Evolutionary conservation across 2,797 vertebrate genomes (phyloP).

Genomic region (Propithecus deckenii): DNA sequence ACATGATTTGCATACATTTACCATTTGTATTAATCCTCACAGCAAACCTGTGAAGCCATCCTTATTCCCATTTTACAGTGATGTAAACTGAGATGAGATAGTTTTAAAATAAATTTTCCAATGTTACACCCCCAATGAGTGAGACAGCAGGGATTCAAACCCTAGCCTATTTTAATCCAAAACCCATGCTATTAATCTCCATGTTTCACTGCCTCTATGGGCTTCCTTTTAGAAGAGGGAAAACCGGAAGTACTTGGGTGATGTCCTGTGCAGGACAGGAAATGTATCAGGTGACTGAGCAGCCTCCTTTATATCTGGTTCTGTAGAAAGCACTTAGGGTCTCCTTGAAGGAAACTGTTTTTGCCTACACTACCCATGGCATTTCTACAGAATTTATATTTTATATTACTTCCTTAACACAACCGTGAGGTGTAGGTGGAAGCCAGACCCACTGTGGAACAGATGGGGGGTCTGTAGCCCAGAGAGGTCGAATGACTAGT

Average conservation of each 20-base stretch:
- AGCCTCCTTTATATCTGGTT: background rate
- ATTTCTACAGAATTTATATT: background rate
- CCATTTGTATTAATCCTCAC: background rate
- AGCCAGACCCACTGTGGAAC: constrained; percentile 10
- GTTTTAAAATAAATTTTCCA: background rate
- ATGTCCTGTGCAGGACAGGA: background rate
- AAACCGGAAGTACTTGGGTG: background rate
- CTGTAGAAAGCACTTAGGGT: background rate
- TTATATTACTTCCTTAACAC: constrained; percentile 26
- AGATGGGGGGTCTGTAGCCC: background rate
- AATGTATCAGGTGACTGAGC: background rate
- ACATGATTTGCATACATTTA: background rate
- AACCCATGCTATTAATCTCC: background rate
- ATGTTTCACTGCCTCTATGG: background rate
- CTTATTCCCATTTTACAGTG: background rate
- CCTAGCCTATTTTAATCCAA: background rate
- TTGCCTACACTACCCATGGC: background rate
- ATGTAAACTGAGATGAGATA: background rate
- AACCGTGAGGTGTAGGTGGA: background rate
- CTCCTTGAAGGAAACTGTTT: background rate
- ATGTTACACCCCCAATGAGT: background rate
- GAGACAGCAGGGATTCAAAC: background rate
- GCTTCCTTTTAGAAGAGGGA: background rate
- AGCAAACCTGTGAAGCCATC: background rate
- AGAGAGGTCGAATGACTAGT: background rate